A percentile compares a stretch with the other conserved stretches of the same genome.
Evolutionary conservation across 2,113 vertebrate genomes (phyloP).

Genomic region (Psammodynastes pulverulentus): DNA sequence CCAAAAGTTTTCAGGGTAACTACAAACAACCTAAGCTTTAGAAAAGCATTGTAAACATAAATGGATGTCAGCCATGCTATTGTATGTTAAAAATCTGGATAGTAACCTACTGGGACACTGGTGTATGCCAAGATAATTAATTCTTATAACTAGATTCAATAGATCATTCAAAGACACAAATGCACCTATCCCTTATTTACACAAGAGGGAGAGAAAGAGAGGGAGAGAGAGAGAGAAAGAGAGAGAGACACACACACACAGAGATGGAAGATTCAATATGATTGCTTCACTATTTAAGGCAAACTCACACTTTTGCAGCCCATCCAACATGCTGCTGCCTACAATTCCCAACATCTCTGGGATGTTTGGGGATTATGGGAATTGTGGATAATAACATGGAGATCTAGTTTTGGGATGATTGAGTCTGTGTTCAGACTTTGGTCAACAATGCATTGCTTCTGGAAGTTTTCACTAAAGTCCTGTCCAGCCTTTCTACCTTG

Average conservation of each 20-base stretch:
- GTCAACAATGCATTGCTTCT: neutral
- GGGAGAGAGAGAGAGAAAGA: too few relatives aligned
- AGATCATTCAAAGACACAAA: neutral
- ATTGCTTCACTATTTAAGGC: neutral
- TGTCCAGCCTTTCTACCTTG: neutral
- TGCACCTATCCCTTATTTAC: neutral
- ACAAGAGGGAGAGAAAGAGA: too few relatives aligned
- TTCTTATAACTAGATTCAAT: rapidly evolving
- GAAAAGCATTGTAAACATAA: neutral
- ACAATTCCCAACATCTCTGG: neutral
- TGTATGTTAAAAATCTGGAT: neutral
- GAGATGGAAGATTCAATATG: neutral
- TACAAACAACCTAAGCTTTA: neutral
- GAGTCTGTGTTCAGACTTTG: neutral
- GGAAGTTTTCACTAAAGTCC: neutral
- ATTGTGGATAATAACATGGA: neutral
- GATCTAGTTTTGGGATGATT: neutral
- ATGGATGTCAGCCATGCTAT: neutral
- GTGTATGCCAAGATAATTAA: neutral
- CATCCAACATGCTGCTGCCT: neutral
- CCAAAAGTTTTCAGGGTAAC: neutral
- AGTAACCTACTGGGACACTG: neutral
- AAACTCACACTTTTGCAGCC: neutral
- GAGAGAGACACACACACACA: too few relatives aligned
- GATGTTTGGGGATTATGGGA: too few relatives aligned